Evolutionary conservation across 1,140 invertebrate genomes (phyloP), one percentile per base, ranked within the genome.

Genomic region (Macrobrachium rosenbergii): DNA sequence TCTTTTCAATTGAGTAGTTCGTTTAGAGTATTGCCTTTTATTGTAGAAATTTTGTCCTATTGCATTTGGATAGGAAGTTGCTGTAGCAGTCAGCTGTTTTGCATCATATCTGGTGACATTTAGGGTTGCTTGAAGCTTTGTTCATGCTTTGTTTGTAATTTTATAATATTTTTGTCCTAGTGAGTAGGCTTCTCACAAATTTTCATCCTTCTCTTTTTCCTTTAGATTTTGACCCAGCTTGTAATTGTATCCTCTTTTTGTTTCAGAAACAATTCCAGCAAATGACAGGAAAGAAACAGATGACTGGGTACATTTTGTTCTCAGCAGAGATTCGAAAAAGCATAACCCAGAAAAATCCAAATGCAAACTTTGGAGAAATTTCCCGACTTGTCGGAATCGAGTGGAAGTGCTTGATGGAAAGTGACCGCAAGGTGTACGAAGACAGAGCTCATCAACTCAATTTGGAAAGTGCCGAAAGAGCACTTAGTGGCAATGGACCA

Each of bases 271-370:
- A 93, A 93, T 95, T 88, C 43, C 85, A 88, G 21, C 86, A 89
- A 52, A 84, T 82, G 91, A 93, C 93, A 89, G 95, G 95, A 89
- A 96, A 96, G 92, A 98, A 98, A 94, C 94, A 98, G 89, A 96
- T 99, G 87, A 99, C 98, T 90, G 98, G 98, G 16, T 99, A 99
- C 93, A 99, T 99, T 91, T 94, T 99, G 43, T 99, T 99, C 93
- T 99, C 99, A 19, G 96, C 98, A 92, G 99, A 99, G 93, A 95
- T 99, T 62, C 94, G 99, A 19, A 93, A 98, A 95, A 92, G 94
- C 91, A 94, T 98, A 92, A 94, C 97, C 91, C 93, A 95, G 90
- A 96, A 96, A 91, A 98, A 99, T 94, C 98, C 98, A 8, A 97
- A 98, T 87, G 96, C 96, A 78, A 95, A 95, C 37, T 99, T 99